Percentiles rank a stretch among this genome's conserved stretches.
Conservation (phyloP, 2,888 invertebrate genomes). For the Dasypogon diadema region DNA sequence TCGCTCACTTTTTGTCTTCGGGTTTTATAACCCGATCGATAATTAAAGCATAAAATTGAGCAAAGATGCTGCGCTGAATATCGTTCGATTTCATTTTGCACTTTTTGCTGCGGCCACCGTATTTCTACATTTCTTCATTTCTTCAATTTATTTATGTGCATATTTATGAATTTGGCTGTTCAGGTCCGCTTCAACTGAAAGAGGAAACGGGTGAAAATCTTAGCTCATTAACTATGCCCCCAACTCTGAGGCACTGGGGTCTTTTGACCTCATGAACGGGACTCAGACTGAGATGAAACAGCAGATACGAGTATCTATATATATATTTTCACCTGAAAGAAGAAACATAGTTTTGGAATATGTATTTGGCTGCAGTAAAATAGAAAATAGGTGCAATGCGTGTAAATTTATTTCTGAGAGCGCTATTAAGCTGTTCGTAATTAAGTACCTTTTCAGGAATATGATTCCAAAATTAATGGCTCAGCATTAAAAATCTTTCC, state of each 20-base stretch:
- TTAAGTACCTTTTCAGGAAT: no score
- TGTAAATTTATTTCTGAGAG: no score
- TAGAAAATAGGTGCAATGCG: slow-evolving; percentile 17
- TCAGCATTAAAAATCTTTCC: neutral
- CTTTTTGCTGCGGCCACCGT: slow-evolving; percentile 22
- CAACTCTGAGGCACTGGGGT: neutral
- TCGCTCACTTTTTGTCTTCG: neutral
- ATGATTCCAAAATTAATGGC: neutral
- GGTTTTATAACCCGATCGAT: no score
- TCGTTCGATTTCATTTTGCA: slow-evolving; percentile 2
- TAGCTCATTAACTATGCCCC: slow-evolving; percentile 11
- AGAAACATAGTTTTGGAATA: neutral
- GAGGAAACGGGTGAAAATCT: slow-evolving; percentile 6
- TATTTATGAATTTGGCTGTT: slow-evolving; percentile 14
- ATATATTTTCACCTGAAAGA: slow-evolving; percentile 10
- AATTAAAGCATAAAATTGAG: no score
- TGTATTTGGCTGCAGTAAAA: no score
- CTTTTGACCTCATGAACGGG: slow-evolving; percentile 17
- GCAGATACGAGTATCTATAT: no score
- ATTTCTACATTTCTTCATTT: slow-evolving; percentile 4
- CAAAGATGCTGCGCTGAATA: neutral
- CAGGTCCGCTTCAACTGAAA: neutral
- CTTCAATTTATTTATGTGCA: slow-evolving; percentile 11
- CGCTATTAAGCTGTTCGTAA: no score
- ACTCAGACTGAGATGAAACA: slow-evolving; percentile 1